phyloP scores from a whole-genome alignment of 2,888 invertebrate species.

The Athalia cordata region DNA sequence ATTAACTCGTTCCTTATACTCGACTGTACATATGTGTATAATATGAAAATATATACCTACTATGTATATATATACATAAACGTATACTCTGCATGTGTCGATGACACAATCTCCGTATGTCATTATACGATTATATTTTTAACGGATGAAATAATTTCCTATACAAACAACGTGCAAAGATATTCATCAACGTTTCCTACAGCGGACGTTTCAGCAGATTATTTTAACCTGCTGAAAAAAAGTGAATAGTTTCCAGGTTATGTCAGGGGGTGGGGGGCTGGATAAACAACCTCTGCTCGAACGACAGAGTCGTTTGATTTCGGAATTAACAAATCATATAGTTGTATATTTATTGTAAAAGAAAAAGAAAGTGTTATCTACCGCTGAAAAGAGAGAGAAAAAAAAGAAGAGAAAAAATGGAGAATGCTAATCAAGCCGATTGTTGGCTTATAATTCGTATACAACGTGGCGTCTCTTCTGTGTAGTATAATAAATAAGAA shows the following conservation, averaged over 20 bases:
- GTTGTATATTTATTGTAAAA: not conserved
- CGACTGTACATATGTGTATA: not conserved
- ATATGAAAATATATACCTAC: too few relatives aligned
- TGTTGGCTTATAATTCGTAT: conserved; percentile 3
- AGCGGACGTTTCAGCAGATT: too few relatives aligned
- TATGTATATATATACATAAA: not conserved
- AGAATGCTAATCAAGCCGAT: conserved; percentile 27
- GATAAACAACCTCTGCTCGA: too few relatives aligned
- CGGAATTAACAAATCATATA: conserved; percentile 5
- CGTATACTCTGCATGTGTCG: conserved; percentile 3
- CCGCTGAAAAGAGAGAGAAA: not conserved
- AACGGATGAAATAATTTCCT: too few relatives aligned
- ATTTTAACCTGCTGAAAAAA: too few relatives aligned
- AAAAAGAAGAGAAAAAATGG: not conserved
- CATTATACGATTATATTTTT: too few relatives aligned
- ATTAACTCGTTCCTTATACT: not conserved
- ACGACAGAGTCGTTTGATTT: not conserved
- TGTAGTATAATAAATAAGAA: not conserved
- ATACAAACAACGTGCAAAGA: too few relatives aligned
- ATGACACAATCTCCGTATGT: conserved; percentile 13
- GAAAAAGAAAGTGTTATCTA: not conserved
- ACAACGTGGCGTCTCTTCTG: not conserved
- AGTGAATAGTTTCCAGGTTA: too few relatives aligned
- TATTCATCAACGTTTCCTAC: too few relatives aligned
- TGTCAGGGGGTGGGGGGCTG: too few relatives aligned